Evolutionary conservation across 2,888 invertebrate species (phyloP), one percentile per base, ranked within the genome.

Genomic region (Mesorhabditis spiculigera): DNA sequence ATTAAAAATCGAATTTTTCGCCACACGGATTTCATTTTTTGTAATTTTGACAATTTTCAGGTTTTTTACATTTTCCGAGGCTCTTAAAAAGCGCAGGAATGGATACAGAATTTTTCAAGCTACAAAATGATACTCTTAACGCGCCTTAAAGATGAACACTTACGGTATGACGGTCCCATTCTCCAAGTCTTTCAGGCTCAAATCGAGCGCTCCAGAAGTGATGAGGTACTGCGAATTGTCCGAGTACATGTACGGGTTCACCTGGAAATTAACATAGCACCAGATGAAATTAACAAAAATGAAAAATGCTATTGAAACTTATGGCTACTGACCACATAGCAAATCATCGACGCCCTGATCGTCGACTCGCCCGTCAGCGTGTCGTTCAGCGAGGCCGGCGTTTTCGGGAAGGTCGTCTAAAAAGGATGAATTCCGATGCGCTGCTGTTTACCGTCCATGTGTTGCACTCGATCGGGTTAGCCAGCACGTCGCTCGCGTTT

Each of bases 171-270:
- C 64, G 8, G 68, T 71, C 66, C 75, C 77, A 66, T 72, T 67
- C 3, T 50, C 58, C 16, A 68, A 41, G 64, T 75, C 72, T 44
- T 80, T 80, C 42, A 81, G 67, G 64, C 73, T 72, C 4, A 75
- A 65, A n/a, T 78, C 75, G 10, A 81, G 63, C 41, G 76, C 77
- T 65, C 79, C 80, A 0, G 78, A 78, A 6, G 78, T 77, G 13
- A 79, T 74, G 6, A 81, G 69, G 50, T 72, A 68, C 16, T 73
- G 72, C 41, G 75, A 77, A 68, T 81, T 81, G 61, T 77, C 73
- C n/a, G 74, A 73, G 63, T 75, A 81, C 5, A 70, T 69, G 68
- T 79, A 74, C n/a, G 78, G 78, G 68, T 81, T 81, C 13, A 50
- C n/a, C 58, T 50, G 58, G 3, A 50, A 50, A 50, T 50, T n/a